phyloP scores from a whole-genome alignment of 2,113 vertebrate genomes.

The Centropristis striata region DNA sequence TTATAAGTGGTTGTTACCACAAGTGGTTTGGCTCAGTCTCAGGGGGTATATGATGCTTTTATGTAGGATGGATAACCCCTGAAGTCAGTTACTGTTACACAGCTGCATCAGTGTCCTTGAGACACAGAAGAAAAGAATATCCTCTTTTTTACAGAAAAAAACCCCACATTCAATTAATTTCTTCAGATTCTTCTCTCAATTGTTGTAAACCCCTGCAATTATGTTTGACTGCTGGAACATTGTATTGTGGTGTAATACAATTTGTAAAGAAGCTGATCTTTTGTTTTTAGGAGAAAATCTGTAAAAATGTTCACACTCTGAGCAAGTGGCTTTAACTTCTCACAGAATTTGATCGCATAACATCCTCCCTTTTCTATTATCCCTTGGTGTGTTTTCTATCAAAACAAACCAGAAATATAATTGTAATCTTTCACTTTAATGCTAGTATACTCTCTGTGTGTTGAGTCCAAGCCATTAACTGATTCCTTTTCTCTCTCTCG shows the following conservation, averaged over 20 bases:
- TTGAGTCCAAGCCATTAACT: conserved; percentile 47
- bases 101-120: conserved; percentile 66
- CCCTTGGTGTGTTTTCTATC: conserved; percentile 25
- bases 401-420: conserved; percentile 45
- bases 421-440: conserved; percentile 37
- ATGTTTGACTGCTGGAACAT: not conserved
- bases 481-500: conserved; percentile 10
- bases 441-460: conserved; percentile 35
- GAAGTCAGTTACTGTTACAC: conserved; percentile 61
- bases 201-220: not conserved
- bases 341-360: conserved; percentile 24
- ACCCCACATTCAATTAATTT: not conserved
- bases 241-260: not conserved
- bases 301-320: not conserved
- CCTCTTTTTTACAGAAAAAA: not conserved
- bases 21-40: conserved; percentile 75
- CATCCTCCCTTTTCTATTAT: not conserved
- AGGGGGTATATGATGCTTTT: conserved; percentile 49
- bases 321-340: not conserved
- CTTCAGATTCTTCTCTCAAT: not conserved
- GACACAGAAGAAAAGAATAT: conserved; percentile 2
- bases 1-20: conserved; percentile 70
- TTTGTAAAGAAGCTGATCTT: not conserved
- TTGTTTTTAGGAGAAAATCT: not conserved
- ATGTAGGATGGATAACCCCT: conserved; percentile 57